Evolutionary conservation across 2,888 invertebrate genomes (phyloP).

Genomic region (Colletes collaris): DNA sequence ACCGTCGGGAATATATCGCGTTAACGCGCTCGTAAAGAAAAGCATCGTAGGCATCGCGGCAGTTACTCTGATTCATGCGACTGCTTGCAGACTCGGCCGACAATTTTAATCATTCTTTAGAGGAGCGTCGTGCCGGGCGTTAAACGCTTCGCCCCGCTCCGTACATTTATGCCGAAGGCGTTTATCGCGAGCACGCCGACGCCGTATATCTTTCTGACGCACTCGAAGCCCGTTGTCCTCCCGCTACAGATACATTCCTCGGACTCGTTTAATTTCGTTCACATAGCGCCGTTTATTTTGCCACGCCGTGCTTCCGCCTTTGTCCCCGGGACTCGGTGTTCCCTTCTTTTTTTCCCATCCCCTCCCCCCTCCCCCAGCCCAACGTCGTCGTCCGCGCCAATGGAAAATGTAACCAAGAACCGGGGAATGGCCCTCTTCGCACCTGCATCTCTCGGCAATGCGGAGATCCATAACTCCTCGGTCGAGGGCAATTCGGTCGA

Average conservation of each 20-base stretch:
- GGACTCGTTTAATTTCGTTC: slow-evolving; percentile 67
- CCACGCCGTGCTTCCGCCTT: slow-evolving; percentile 25
- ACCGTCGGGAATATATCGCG: neutral
- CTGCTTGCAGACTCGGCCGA: neutral
- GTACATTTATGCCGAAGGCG: slow-evolving; percentile 56
- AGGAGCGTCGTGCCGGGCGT: slow-evolving; percentile 34
- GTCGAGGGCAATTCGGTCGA: slow-evolving; percentile 67
- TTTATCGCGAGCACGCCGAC: slow-evolving; percentile 66
- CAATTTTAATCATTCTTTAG: slow-evolving; percentile 52
- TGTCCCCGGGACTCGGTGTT: neutral
- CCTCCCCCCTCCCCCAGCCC: too few species aligned
- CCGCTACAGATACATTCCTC: slow-evolving; percentile 55
- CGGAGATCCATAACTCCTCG: slow-evolving; percentile 66
- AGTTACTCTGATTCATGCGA: slow-evolving; percentile 24
- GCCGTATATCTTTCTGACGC: slow-evolving; percentile 63
- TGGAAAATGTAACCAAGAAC: slow-evolving; percentile 60
- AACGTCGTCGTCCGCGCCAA: slow-evolving; percentile 33
- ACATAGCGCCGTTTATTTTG: slow-evolving; percentile 62
- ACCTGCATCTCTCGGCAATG: slow-evolving; percentile 66
- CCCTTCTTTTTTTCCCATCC: neutral
- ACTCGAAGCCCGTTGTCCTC: slow-evolving; percentile 44
- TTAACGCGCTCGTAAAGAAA: slow-evolving; percentile 3
- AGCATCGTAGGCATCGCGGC: slow-evolving; percentile 2
- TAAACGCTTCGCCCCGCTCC: slow-evolving; percentile 38
- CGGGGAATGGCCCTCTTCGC: slow-evolving; percentile 56